Evolutionary conservation across 2,888 invertebrate genomes (phyloP).

Genomic region (Magallana nippona): DNA sequence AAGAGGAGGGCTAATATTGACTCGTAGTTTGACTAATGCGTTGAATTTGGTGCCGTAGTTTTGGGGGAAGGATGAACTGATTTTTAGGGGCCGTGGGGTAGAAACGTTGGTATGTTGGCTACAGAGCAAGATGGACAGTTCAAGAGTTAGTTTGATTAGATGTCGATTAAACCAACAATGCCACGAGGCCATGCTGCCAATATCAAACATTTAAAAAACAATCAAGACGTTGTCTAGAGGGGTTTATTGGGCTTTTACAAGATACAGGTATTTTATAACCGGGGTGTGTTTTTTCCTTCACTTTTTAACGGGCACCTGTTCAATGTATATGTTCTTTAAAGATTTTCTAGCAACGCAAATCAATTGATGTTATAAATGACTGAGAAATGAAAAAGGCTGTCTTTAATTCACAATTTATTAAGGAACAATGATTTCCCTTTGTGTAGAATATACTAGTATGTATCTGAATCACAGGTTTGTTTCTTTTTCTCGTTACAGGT

Average conservation of each 20-base stretch:
- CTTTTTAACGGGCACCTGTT: background rate
- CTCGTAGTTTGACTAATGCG: background rate
- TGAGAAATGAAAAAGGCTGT: background rate
- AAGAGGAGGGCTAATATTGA: slow-evolving; percentile 13
- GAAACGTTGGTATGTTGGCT: background rate
- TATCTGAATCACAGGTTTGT: background rate
- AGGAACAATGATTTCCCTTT: background rate
- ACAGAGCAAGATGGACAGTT: slow-evolving; percentile 7
- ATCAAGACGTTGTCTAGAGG: background rate
- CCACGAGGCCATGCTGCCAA: background rate
- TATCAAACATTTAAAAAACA: slow-evolving; percentile 29
- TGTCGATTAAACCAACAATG: slow-evolving; percentile 20
- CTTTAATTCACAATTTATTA: background rate
- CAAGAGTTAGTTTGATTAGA: slow-evolving; percentile 29
- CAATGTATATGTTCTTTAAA: background rate
- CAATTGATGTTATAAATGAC: slow-evolving; percentile 6
- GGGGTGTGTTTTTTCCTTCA: background rate
- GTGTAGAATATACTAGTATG: background rate
- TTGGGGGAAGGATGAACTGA: background rate
- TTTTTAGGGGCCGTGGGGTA: background rate
- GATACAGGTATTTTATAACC: slow-evolving; percentile 10
- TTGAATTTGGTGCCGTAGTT: background rate
- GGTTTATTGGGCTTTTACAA: background rate
- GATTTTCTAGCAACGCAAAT: background rate
- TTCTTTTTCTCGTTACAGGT: background rate